Conservation (phyloP, 2,888 invertebrate genomes). For the Fragum fragum region DNA sequence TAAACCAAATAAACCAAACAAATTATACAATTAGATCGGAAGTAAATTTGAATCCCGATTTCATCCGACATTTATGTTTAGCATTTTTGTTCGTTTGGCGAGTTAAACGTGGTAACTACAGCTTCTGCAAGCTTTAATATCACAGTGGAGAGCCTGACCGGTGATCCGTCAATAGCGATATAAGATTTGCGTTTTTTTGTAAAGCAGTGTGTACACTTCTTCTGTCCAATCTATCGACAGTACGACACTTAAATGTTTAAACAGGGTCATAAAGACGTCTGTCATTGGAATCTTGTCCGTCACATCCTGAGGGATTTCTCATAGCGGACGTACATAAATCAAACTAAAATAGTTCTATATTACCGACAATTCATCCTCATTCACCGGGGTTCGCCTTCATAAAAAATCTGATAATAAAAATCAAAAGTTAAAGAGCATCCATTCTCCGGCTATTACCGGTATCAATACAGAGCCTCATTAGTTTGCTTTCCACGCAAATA, state of each 20-base stretch:
- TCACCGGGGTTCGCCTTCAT: constrained; percentile 2
- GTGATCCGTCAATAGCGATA: too few species aligned
- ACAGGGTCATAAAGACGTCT: background rate
- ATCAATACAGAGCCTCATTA: constrained; percentile 27
- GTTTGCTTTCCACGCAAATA: constrained; percentile 27
- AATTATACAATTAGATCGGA: too few species aligned
- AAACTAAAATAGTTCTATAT: constrained; percentile 1
- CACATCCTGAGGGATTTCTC: background rate
- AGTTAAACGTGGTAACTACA: too few species aligned
- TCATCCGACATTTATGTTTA: too few species aligned
- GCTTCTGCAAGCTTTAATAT: too few species aligned
- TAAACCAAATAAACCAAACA: too few species aligned
- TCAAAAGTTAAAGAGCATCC: constrained; percentile 28
- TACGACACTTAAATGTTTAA: background rate
- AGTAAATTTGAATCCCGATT: too few species aligned
- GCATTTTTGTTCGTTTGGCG: too few species aligned
- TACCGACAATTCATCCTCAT: background rate
- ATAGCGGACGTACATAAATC: constrained; percentile 26
- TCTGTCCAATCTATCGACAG: too few species aligned
- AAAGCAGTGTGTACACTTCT: too few species aligned
- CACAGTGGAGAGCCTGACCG: too few species aligned
- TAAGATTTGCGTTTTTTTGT: too few species aligned
- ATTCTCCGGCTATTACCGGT: constrained; percentile 33
- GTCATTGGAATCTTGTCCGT: background rate
- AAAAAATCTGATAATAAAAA: constrained; percentile 8